phyloP scores from a whole-genome alignment of 1,140 invertebrate species.

The Aethina tumida region DNA sequence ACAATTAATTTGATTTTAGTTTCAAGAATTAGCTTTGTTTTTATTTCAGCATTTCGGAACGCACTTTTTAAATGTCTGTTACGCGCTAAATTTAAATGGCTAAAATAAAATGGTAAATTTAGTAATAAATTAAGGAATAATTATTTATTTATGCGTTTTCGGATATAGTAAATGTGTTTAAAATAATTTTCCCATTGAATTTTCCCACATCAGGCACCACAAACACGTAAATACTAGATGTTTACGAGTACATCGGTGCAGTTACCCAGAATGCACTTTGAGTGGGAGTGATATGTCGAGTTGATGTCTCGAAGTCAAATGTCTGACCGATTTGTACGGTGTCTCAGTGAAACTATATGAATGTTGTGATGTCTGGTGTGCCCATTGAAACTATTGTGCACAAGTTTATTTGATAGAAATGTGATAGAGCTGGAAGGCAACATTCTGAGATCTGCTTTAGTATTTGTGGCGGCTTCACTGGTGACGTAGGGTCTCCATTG shows the following conservation, averaged over 20 bases:
- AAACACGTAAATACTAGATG: too few relatives aligned
- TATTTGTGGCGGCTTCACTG: constrained; percentile 16
- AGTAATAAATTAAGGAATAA: too few relatives aligned
- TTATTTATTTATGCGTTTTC: too few relatives aligned
- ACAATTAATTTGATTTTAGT: too few relatives aligned
- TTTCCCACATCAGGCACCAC: too few relatives aligned
- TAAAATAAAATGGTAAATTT: too few relatives aligned
- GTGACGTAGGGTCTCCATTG: constrained; percentile 22
- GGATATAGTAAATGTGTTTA: too few relatives aligned
- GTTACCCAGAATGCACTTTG: constrained; percentile 25
- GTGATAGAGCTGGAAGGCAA: constrained; percentile 2
- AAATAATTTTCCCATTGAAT: too few relatives aligned
- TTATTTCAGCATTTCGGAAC: too few relatives aligned
- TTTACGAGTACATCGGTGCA: constrained; percentile 15
- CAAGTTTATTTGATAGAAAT: constrained; percentile 11
- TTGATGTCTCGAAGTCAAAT: constrained; percentile 15
- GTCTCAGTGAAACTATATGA: constrained; percentile 4
- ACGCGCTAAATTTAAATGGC: too few relatives aligned
- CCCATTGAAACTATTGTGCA: constrained; percentile 7
- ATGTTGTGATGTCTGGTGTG: constrained; percentile 3
- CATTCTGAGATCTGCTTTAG: constrained; percentile 1
- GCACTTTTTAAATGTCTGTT: too few relatives aligned
- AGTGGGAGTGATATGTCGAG: constrained; percentile 23
- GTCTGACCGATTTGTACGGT: constrained; percentile 4
- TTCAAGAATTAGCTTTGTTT: too few relatives aligned